phyloP scores from a whole-genome alignment of 2,113 vertebrate genomes.

The Hydrolagus affinis region DNA sequence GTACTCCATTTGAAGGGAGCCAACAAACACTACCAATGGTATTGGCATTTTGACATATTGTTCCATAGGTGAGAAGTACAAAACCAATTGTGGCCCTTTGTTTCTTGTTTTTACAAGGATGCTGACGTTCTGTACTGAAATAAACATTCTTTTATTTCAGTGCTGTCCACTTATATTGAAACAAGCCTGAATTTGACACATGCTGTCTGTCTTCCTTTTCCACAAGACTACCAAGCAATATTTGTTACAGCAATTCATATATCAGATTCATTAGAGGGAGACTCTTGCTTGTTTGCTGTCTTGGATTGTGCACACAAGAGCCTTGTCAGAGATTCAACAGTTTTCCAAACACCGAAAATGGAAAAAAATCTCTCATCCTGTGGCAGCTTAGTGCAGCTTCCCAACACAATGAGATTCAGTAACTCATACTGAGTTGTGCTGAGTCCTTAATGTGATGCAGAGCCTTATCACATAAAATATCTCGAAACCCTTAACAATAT shows the following conservation, averaged over 20 bases:
- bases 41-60: not conserved
- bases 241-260: conserved; percentile 8
- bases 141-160: not conserved
- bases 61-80: not conserved
- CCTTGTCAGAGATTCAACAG: not conserved
- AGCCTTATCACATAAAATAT: too few relatives aligned
- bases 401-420: not conserved
- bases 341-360: not conserved
- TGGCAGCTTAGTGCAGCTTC: not conserved
- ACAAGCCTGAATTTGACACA: conserved; percentile 3
- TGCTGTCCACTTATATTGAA: not conserved
- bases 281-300: not conserved
- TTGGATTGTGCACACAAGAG: conserved; percentile 6
- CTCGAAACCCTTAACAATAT: too few relatives aligned
- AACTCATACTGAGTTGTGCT: not conserved
- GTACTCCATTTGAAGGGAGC: not conserved
- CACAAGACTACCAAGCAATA: not conserved
- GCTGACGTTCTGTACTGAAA: not conserved
- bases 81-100: not conserved
- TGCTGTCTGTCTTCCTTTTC: not conserved
- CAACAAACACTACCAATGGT: not conserved
- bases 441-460: not conserved
- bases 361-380: not conserved
- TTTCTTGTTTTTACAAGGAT: not conserved
- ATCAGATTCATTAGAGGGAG: not conserved